Evolutionary conservation across 1,140 invertebrate genomes (phyloP).

Genomic region (Panagrolaimus sp.): DNA sequence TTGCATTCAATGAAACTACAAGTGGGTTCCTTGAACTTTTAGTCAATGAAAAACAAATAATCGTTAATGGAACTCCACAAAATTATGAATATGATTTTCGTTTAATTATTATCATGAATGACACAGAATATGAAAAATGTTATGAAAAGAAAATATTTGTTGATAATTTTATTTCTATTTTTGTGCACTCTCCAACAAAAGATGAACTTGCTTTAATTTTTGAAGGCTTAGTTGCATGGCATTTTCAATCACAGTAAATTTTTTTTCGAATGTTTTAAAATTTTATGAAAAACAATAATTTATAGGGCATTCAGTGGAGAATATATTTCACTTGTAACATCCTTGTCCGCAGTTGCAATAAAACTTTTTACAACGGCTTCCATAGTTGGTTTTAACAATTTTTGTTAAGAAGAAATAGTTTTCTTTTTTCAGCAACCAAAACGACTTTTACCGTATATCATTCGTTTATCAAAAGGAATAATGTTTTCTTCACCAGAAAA

Average conservation of each 20-base stretch:
- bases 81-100: constrained; percentile 30
- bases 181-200: constrained; percentile 8
- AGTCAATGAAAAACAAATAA: constrained; percentile 24
- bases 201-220: constrained; percentile 18
- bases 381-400: too few species aligned
- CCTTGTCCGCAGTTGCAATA: constrained; percentile 19
- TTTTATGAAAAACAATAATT: too few species aligned
- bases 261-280: neutral
- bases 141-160: constrained; percentile 22
- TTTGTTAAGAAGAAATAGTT: too few species aligned
- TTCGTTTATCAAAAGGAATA: constrained; percentile 20
- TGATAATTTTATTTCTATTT: constrained; percentile 24
- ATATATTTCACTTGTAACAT: constrained; percentile 20
- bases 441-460: constrained; percentile 18
- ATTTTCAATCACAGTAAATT: constrained; percentile 27
- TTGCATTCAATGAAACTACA: constrained; percentile 21
- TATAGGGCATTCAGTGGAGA: constrained; percentile 34
- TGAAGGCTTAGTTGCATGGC: constrained; percentile 29
- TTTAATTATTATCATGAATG: constrained; percentile 32
- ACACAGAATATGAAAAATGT: constrained; percentile 18
- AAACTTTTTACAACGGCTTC: constrained; percentile 18
- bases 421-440: constrained; percentile 6
- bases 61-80: neutral
- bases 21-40: constrained; percentile 28
- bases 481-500: constrained; percentile 34